Conservation (phyloP, 2,113 vertebrate genomes). For the Elephas maximus region DNA sequence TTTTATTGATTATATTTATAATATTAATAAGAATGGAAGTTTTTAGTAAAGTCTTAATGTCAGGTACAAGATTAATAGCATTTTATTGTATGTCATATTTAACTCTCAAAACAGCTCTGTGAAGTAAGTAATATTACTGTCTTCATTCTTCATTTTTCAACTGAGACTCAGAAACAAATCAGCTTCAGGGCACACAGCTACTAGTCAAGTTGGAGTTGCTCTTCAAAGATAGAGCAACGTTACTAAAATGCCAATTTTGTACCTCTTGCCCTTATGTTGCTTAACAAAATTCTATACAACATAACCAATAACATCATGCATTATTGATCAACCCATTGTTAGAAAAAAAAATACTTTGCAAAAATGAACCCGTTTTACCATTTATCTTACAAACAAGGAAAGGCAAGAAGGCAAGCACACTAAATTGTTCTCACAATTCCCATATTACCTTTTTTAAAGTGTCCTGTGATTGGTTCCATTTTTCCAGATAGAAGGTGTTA, state of each 20-base stretch:
- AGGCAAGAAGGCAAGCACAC: background rate
- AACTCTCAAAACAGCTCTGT: background rate
- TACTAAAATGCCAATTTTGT: background rate
- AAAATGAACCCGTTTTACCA: background rate
- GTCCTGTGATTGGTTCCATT: background rate
- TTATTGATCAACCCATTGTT: background rate
- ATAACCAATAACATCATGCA: background rate
- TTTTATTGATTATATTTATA: background rate
- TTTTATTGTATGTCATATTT: background rate
- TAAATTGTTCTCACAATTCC: background rate
- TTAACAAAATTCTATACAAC: background rate
- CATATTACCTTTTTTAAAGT: background rate
- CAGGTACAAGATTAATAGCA: background rate
- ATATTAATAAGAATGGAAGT: background rate
- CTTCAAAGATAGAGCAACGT: background rate
- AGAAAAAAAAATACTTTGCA: background rate
- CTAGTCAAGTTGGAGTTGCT: background rate
- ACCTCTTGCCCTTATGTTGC: background rate
- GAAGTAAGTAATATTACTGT: background rate
- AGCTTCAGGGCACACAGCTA: background rate
- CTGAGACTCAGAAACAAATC: background rate
- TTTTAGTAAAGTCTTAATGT: background rate
- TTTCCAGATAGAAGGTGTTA: background rate
- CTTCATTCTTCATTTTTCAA: background rate
- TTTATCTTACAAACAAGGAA: background rate